Percentiles rank a stretch among this genome's conserved stretches.
Conservation (phyloP, 2,888 invertebrate genomes). For the Dicranocentrus wangi region DNA sequence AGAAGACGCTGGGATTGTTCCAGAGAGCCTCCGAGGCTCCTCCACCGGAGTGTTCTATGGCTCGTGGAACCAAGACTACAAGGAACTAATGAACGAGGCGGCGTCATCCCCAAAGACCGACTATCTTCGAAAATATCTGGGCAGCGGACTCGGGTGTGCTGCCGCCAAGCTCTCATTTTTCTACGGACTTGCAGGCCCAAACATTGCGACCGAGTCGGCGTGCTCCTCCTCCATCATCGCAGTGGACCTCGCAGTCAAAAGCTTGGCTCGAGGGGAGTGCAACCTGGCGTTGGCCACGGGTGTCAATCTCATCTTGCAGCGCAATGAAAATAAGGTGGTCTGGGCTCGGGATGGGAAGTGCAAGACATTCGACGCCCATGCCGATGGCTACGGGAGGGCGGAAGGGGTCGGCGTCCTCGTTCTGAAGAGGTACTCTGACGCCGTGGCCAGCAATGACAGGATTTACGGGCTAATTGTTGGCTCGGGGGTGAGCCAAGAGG, state of each 20-base stretch:
- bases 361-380: not conserved
- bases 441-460: slow-evolving; percentile 41
- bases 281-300: slow-evolving; percentile 59
- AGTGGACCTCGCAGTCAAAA: slow-evolving; percentile 57
- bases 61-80: slow-evolving; percentile 35
- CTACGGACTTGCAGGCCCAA: slow-evolving; percentile 61
- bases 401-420: slow-evolving; percentile 53
- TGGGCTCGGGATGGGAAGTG: slow-evolving; percentile 9
- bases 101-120: not conserved
- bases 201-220: slow-evolving; percentile 47
- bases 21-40: not conserved
- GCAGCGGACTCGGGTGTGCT: slow-evolving; percentile 51
- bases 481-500: slow-evolving; percentile 26
- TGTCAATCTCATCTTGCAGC: slow-evolving; percentile 55
- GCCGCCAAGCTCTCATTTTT: slow-evolving; percentile 56
- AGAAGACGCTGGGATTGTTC: too few relatives aligned
- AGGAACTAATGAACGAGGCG: not conserved
- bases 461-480: slow-evolving; percentile 38
- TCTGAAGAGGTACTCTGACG: slow-evolving; percentile 53
- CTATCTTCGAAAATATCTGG: slow-evolving; percentile 60
- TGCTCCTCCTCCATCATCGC: slow-evolving; percentile 64
- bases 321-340: too few relatives aligned
- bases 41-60: slow-evolving; percentile 18
- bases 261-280: slow-evolving; percentile 44
- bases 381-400: slow-evolving; percentile 59